A percentile compares a stretch with the other conserved stretches of the same genome.
Evolutionary conservation across 2,888 invertebrate genomes (phyloP).

Genomic region (Cephus pygmeus): DNA sequence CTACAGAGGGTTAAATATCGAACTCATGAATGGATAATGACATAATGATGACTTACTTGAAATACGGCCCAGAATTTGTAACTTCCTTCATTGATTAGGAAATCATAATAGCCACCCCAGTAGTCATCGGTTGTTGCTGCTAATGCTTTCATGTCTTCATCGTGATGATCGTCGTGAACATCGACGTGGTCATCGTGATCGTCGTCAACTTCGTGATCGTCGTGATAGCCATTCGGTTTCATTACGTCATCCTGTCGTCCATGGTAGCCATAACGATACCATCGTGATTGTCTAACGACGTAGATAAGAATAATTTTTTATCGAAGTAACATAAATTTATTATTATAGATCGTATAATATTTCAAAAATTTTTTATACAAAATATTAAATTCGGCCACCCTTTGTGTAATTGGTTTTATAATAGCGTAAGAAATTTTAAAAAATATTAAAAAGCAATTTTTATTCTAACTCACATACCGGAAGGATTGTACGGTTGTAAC

Average conservation of each 20-base stretch:
- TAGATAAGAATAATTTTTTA: background rate
- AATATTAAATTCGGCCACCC: slow-evolving; percentile 4
- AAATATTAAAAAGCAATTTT: slow-evolving; percentile 1
- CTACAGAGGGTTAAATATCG: background rate
- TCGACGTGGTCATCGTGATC: slow-evolving; percentile 29
- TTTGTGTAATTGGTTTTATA: background rate
- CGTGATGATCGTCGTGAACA: slow-evolving; percentile 58
- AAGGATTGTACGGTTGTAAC: slow-evolving; percentile 44
- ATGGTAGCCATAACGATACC: slow-evolving; percentile 42
- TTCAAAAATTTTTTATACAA: slow-evolving; percentile 5
- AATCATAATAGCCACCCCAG: slow-evolving; percentile 86
- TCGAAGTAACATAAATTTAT: background rate
- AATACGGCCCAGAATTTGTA: slow-evolving; percentile 91
- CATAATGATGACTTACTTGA: slow-evolving; percentile 70
- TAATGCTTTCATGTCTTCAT: slow-evolving; percentile 66
- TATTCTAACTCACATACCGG: slow-evolving; percentile 41
- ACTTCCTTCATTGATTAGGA: slow-evolving; percentile 87
- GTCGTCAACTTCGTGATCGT: slow-evolving; percentile 56
- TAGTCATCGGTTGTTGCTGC: slow-evolving; percentile 75
- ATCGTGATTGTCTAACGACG: slow-evolving; percentile 42
- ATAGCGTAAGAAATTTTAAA: slow-evolving; percentile 8
- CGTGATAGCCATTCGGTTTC: slow-evolving; percentile 62
- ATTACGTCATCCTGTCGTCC: slow-evolving; percentile 30
- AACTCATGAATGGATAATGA: background rate
- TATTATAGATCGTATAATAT: background rate